Conservation (phyloP, 2,113 vertebrate species). For the Microcebus tavaratra region DNA sequence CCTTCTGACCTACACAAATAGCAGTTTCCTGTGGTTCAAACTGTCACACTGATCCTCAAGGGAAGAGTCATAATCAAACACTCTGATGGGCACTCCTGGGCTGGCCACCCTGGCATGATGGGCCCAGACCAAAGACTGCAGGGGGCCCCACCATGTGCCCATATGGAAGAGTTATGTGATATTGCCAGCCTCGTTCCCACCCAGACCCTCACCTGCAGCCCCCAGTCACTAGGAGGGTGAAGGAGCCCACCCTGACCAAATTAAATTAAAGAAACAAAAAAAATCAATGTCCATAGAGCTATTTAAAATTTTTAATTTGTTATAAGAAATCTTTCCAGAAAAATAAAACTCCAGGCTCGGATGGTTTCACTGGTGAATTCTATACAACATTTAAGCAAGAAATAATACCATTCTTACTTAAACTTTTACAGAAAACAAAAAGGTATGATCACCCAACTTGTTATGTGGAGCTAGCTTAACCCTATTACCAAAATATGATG, state of each 20-base stretch:
- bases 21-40: not conserved
- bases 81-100: not conserved
- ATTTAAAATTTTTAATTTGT: not conserved
- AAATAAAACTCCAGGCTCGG: not conserved
- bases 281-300: not conserved
- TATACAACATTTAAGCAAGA: not conserved
- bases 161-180: not conserved
- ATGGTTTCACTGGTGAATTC: not conserved
- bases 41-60: too few relatives aligned
- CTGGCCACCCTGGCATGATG: not conserved
- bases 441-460: not conserved
- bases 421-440: not conserved
- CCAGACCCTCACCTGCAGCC: not conserved
- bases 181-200: too few relatives aligned
- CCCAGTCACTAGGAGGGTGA: not conserved
- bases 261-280: not conserved
- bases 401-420: not conserved
- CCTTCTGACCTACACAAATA: not conserved
- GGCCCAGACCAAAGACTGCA: not conserved
- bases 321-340: not conserved
- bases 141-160: not conserved
- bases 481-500: not conserved
- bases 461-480: not conserved
- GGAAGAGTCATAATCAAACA: not conserved
- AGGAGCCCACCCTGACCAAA: not conserved